Percentiles rank a stretch among this genome's conserved stretches.
Evolutionary conservation across 30 jellyfish, hydroid and myxozoan genomes (phyloP).

Genomic region (Morbakka virulenta): DNA sequence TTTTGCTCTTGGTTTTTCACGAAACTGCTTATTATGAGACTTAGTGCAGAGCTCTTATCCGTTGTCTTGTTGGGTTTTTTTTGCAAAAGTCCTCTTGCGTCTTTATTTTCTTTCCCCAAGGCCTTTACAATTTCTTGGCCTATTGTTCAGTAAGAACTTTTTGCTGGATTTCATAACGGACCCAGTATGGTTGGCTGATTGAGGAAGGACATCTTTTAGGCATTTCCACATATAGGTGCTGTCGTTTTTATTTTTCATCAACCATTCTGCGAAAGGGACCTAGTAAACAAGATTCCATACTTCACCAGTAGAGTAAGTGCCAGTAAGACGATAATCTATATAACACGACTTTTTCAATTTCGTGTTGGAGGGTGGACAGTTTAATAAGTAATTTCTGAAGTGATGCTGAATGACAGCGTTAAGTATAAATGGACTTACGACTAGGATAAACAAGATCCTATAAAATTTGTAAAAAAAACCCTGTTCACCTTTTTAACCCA

Average conservation of each 20-base stretch:
- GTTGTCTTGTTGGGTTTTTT: no score
- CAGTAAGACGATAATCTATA: no score
- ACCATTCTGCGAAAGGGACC: not conserved
- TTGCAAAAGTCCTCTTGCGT: constrained; percentile 53
- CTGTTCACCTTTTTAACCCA: no score
- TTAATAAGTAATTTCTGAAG: no score
- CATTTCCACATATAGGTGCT: not conserved
- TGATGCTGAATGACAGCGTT: no score
- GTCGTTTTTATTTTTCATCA: not conserved
- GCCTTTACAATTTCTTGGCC: constrained; percentile 58
- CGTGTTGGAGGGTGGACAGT: no score
- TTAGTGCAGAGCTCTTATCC: constrained; percentile 52
- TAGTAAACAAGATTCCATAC: not conserved
- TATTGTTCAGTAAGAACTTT: constrained; percentile 15
- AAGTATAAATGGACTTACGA: no score
- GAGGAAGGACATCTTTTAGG: not conserved
- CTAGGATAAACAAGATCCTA: no score
- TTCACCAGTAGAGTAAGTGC: no score
- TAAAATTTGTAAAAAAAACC: no score
- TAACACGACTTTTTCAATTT: no score
- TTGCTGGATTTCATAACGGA: not conserved
- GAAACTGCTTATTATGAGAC: constrained; percentile 54
- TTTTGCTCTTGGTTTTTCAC: constrained; percentile 52
- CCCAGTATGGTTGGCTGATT: not conserved
- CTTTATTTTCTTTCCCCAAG: constrained; percentile 41